These are phyloP conservation scores for Drosophila funebris DNA, from an alignment of 1,140 invertebrate genomes.

Conservation along the genomic window DNA sequence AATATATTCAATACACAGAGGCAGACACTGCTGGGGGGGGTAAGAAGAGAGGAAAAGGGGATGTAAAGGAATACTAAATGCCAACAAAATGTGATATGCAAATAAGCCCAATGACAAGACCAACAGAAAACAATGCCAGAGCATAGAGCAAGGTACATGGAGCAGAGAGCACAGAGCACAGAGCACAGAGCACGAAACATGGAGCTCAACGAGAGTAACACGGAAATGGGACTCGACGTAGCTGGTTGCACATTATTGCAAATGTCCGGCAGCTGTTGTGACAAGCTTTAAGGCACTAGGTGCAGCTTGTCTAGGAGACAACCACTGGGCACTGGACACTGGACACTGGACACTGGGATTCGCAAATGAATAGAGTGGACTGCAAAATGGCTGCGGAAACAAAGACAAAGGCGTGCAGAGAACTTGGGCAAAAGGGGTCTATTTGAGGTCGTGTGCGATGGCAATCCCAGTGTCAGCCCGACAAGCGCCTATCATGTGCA, in stretches of 20 bases:
- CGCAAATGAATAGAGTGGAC: constrained; percentile 62
- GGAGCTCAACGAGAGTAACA: not conserved
- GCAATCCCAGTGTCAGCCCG: not conserved
- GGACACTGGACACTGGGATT: constrained; percentile 42
- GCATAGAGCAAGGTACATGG: not conserved
- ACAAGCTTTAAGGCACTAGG: constrained; percentile 3
- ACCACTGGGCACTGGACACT: constrained; percentile 21
- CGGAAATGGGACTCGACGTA: not conserved
- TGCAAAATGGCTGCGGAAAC: constrained; percentile 55
- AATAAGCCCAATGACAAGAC: constrained; percentile 60
- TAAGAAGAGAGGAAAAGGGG: not conserved
- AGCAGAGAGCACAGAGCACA: not conserved
- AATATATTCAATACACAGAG: not conserved
- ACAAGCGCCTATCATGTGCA: not conserved
- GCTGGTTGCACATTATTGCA: constrained; percentile 59
- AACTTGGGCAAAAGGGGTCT: not conserved
- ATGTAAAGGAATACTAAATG: constrained; percentile 46
- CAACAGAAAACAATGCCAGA: constrained; percentile 12
- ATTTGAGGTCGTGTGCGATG: not conserved
- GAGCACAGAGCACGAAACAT: not conserved
- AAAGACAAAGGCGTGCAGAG: not conserved
- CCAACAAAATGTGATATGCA: constrained; percentile 67
- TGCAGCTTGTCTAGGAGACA: constrained; percentile 4
- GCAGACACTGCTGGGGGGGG: not conserved
- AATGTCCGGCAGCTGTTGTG: constrained; percentile 67